Evolutionary conservation across 2,113 vertebrate genomes (phyloP).

Genomic region (Solenodon paradoxus): DNA sequence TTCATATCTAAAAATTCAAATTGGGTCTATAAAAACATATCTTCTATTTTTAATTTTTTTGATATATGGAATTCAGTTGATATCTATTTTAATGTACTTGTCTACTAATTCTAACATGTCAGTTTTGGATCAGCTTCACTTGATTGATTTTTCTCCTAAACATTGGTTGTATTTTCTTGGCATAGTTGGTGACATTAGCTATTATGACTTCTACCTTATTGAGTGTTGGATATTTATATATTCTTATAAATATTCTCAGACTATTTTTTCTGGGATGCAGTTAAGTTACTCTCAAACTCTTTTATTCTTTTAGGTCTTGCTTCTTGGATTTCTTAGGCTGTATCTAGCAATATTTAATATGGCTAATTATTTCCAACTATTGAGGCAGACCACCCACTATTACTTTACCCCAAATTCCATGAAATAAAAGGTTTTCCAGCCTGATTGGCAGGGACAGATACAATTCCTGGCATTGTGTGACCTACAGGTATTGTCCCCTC

Average conservation of each 20-base stretch:
- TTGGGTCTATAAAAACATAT: neutral
- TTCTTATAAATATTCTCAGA: neutral
- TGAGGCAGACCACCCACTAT: neutral
- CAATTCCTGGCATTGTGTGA: neutral
- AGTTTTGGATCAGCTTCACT: too few species aligned
- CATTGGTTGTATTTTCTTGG: too few species aligned
- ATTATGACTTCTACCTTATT: neutral
- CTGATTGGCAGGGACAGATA: neutral
- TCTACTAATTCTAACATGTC: too few species aligned
- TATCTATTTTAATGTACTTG: too few species aligned
- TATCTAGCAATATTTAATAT: neutral
- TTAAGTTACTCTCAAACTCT: neutral
- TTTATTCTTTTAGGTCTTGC: neutral
- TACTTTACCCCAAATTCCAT: neutral
- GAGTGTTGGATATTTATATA: neutral
- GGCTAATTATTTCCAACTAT: neutral
- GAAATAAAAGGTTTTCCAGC: neutral
- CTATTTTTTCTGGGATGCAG: neutral
- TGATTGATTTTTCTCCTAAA: too few species aligned
- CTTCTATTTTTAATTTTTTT: neutral
- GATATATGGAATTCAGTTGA: neutral
- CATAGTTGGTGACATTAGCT: neutral
- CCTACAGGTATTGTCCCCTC: neutral
- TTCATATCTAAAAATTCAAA: neutral
- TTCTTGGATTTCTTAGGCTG: neutral